Percentiles rank a stretch among this genome's conserved stretches.
These are phyloP conservation scores for Drosophila ezoana DNA, from an alignment of 2,888 invertebrate species.

Conservation along the genomic window DNA sequence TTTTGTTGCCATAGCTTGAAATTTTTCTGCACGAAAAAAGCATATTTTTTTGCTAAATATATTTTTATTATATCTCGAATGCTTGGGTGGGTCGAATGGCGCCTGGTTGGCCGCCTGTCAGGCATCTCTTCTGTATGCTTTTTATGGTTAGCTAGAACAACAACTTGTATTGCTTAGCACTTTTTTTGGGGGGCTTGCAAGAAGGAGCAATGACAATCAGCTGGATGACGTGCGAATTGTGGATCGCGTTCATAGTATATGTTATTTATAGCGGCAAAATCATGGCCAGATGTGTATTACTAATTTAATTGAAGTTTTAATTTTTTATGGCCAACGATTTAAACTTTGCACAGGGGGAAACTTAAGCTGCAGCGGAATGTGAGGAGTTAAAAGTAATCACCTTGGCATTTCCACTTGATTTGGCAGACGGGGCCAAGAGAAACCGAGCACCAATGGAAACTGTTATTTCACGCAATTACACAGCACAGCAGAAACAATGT, in stretches of 20 bases:
- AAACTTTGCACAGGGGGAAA: neutral
- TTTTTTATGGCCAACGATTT: constrained; percentile 7
- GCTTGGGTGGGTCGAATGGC: constrained; percentile 29
- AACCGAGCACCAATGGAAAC: constrained; percentile 23
- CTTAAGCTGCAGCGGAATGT: constrained; percentile 2
- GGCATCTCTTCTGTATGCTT: constrained; percentile 27
- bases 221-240: constrained; percentile 46
- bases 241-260: neutral
- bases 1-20: constrained; percentile 16
- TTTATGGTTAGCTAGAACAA: constrained; percentile 34
- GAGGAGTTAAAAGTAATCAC: constrained; percentile 49
- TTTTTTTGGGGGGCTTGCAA: constrained; percentile 8
- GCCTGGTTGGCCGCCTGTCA: constrained; percentile 36
- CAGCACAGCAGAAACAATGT: constrained; percentile 14
- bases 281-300: constrained; percentile 19
- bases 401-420: constrained; percentile 60
- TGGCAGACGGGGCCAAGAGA: constrained; percentile 17
- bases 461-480: constrained; percentile 50
- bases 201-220: constrained; percentile 40
- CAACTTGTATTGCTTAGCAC: constrained; percentile 20
- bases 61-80: constrained; percentile 28
- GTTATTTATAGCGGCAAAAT: constrained; percentile 13
- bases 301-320: constrained; percentile 43
- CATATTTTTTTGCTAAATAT: constrained; percentile 13
- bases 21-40: constrained; percentile 15